Percentiles rank a stretch among this genome's conserved stretches.
phyloP scores from a whole-genome alignment of 2,888 invertebrate species.

The Didymodactylos carnosus region DNA sequence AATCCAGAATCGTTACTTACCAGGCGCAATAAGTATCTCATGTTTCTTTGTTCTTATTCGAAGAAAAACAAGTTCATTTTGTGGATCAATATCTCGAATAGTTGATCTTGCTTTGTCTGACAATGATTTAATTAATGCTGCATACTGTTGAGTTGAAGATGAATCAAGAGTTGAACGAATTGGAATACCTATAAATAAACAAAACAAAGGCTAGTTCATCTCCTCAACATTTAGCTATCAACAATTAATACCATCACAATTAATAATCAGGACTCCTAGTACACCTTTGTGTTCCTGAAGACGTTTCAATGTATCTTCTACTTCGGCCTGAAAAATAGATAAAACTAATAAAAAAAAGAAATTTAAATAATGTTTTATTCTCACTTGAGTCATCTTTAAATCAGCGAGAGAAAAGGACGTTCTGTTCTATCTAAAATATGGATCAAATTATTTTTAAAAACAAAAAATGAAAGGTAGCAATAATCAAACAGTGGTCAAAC shows the following conservation, averaged over 20 bases:
- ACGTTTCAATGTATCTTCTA: constrained; percentile 84
- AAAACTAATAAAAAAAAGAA: too few relatives aligned
- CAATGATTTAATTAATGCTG: constrained; percentile 68
- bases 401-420: too few relatives aligned
- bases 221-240: too few relatives aligned
- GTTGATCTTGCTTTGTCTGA: constrained; percentile 75
- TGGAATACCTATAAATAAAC: constrained; percentile 30
- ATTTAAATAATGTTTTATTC: too few relatives aligned
- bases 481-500: too few relatives aligned
- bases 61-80: constrained; percentile 79
- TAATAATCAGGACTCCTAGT: constrained; percentile 77
- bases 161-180: constrained; percentile 54
- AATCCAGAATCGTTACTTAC: constrained; percentile 28
- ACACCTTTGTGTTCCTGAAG: constrained; percentile 82
- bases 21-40: constrained; percentile 89
- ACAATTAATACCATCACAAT: constrained; percentile 90
- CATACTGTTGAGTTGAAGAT: constrained; percentile 79
- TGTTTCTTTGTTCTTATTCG: constrained; percentile 81
- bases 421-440: too few relatives aligned
- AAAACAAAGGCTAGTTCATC: too few relatives aligned
- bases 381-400: too few relatives aligned
- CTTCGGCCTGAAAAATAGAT: constrained; percentile 43
- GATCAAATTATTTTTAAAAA: too few relatives aligned
- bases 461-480: too few relatives aligned
- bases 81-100: constrained; percentile 74